phyloP scores from a whole-genome alignment of 1,140 invertebrate species.

The Drosophila jambulina region DNA sequence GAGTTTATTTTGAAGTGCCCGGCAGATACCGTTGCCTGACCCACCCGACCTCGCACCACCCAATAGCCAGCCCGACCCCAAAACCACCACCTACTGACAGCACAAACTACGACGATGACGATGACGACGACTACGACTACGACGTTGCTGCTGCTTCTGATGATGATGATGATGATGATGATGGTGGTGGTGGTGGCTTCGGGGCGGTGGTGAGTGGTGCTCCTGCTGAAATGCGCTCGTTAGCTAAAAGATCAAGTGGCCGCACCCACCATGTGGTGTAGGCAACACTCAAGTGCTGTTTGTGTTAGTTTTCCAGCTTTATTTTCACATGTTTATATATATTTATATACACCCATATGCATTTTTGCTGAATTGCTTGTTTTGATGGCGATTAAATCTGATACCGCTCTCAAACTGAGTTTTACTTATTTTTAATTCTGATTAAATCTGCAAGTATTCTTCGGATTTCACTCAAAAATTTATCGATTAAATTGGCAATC shows the following conservation, averaged over 20 bases:
- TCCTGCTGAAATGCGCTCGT: slow-evolving; percentile 79
- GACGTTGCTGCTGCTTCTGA: neutral
- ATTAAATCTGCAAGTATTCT: slow-evolving; percentile 9
- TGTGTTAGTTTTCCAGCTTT: slow-evolving; percentile 77
- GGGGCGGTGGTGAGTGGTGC: slow-evolving; percentile 29
- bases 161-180: neutral
- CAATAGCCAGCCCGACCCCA: slow-evolving; percentile 5
- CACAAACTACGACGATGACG: slow-evolving; percentile 32
- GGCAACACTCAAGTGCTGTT: slow-evolving; percentile 78
- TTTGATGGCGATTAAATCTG: slow-evolving; percentile 64
- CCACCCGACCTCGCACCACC: slow-evolving; percentile 29
- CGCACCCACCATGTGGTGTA: slow-evolving; percentile 52
- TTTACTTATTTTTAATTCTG: slow-evolving; percentile 11
- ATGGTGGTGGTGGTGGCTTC: slow-evolving; percentile 25
- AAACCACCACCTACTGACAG: slow-evolving; percentile 50
- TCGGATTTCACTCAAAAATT: neutral
- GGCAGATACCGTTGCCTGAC: slow-evolving; percentile 72
- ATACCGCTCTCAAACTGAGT: slow-evolving; percentile 10
- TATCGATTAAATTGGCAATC: slow-evolving; percentile 13
- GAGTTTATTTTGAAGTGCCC: slow-evolving; percentile 83
- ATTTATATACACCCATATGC: neutral
- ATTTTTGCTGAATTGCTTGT: slow-evolving; percentile 72
- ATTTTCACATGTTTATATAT: slow-evolving; percentile 17
- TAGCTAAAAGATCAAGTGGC: slow-evolving; percentile 82
- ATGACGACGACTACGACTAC: neutral